Percentiles rank a stretch among this genome's conserved stretches.
Evolutionary conservation across 2,888 invertebrate genomes (phyloP).

Genomic region (Rhagonycha lutea): DNA sequence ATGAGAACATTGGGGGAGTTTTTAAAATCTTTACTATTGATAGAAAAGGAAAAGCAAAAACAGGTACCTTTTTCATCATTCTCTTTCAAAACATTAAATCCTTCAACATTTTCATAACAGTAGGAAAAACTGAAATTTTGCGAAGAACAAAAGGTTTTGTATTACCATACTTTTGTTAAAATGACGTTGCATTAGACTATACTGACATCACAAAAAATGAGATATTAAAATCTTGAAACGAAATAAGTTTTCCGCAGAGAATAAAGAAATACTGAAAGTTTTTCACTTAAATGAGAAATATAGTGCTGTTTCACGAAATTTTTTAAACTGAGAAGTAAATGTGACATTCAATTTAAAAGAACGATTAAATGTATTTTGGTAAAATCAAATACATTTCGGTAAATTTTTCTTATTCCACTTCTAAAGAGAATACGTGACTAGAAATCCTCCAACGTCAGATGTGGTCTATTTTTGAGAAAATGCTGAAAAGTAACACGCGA

Average conservation of each 20-base stretch:
- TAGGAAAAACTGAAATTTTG: not conserved
- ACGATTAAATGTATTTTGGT: not conserved
- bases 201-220: not conserved
- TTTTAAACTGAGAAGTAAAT: not conserved
- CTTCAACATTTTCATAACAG: not conserved
- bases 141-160: not conserved
- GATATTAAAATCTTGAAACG: not conserved
- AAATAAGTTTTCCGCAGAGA: not conserved
- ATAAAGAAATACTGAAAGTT: not conserved
- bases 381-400: not conserved
- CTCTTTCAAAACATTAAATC: not conserved
- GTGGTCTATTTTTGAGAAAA: not conserved
- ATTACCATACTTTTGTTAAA: not conserved
- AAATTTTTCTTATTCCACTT: not conserved
- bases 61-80: not conserved
- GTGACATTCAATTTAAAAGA: not conserved
- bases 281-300: not conserved
- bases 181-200: not conserved
- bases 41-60: not conserved
- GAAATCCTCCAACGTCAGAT: not conserved
- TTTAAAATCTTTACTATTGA: not conserved
- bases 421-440: not conserved
- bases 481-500: conserved; percentile 8
- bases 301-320: too few relatives aligned
- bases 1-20: not conserved